Evolutionary conservation across 2,797 vertebrate species (phyloP).

Genomic region (Epinephelus malabaricus): DNA sequence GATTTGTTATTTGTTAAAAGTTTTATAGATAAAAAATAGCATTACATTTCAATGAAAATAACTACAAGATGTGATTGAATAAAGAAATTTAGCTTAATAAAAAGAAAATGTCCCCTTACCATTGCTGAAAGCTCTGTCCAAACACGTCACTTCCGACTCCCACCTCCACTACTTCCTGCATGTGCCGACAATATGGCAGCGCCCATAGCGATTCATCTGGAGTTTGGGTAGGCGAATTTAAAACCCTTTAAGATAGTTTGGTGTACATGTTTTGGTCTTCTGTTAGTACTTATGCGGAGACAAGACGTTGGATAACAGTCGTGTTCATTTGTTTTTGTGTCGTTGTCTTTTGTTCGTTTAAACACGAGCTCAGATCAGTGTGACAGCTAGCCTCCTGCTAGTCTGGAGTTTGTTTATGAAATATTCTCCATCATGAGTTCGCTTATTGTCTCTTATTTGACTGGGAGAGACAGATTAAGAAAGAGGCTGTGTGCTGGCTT

Average conservation of each 20-base stretch:
- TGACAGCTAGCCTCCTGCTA: neutral
- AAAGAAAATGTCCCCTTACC: too few relatives aligned
- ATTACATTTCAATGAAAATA: too few relatives aligned
- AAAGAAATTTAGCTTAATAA: too few relatives aligned
- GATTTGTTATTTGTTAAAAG: too few relatives aligned
- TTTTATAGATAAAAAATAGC: too few relatives aligned
- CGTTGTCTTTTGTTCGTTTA: fast-evolving
- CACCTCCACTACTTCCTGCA: slow-evolving; percentile 68
- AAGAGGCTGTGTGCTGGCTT: neutral
- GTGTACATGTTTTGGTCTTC: fast-evolving
- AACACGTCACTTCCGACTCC: slow-evolving; percentile 71
- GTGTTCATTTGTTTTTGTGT: fast-evolving
- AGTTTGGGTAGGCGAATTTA: slow-evolving; percentile 91
- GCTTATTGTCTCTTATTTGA: neutral
- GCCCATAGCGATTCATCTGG: slow-evolving; percentile 90
- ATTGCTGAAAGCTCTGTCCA: too few relatives aligned
- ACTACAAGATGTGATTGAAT: too few relatives aligned
- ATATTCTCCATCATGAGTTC: fast-evolving
- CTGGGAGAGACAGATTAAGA: too few relatives aligned
- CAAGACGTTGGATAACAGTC: fast-evolving
- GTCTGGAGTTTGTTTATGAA: slow-evolving; percentile 32
- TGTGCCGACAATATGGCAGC: slow-evolving; percentile 91
- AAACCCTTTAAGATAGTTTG: neutral
- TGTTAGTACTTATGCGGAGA: fast-evolving
- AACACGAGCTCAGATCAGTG: neutral